A percentile compares a stretch with the other conserved stretches of the same genome.
These are phyloP conservation scores for Chromoteleia sp. DNA, from an alignment of 2,888 invertebrate species.

Conservation along the genomic window DNA sequence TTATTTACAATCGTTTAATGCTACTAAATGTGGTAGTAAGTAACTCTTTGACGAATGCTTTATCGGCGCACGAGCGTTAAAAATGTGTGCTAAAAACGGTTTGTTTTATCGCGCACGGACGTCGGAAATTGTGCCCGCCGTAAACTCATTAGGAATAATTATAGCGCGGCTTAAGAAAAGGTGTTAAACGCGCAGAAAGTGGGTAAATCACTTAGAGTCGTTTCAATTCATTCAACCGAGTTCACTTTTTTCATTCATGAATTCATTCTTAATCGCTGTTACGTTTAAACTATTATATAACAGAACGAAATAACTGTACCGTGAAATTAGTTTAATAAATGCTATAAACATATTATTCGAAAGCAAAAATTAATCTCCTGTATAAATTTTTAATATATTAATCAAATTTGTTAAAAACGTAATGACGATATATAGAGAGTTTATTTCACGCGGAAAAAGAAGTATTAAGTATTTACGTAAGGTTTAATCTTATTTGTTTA, in stretches of 20 bases:
- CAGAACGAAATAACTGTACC: background rate
- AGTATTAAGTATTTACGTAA: too few relatives aligned
- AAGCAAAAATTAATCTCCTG: too few relatives aligned
- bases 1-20: background rate
- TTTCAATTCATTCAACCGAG: conserved; percentile 17
- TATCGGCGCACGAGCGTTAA: too few relatives aligned
- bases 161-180: conserved; percentile 69
- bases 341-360: too few relatives aligned
- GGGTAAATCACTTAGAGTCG: conserved; percentile 1
- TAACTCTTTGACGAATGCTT: too few relatives aligned
- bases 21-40: background rate
- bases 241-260: conserved; percentile 29
- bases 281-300: conserved; percentile 2
- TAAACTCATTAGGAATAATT: conserved; percentile 72
- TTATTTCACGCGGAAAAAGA: too few relatives aligned
- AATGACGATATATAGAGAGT: too few relatives aligned
- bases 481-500: too few relatives aligned
- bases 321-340: background rate
- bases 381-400: too few relatives aligned
- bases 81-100: background rate
- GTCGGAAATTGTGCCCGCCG: conserved; percentile 22
- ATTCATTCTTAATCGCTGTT: conserved; percentile 6
- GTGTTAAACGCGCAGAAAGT: conserved; percentile 69
- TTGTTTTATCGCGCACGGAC: conserved; percentile 8
- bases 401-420: too few relatives aligned